Base-by-base conservation (phyloP, 2,113 vertebrate genomes). In the Lasiurus cinereus region DNA sequence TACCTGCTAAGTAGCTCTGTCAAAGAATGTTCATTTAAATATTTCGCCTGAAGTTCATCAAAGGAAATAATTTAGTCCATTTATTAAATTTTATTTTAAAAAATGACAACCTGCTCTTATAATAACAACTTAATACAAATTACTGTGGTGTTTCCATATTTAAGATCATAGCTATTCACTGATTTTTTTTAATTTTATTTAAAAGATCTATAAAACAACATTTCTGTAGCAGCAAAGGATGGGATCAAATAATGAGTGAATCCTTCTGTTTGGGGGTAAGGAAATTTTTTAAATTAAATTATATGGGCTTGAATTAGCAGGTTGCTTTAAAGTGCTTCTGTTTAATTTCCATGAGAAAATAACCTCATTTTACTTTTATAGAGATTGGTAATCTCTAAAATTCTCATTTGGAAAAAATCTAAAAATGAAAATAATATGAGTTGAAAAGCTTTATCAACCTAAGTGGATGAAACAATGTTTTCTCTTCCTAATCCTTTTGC, bases 11-110 rank as follows among this genome's bases (percentile, higher is more conserved):
- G 29, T 59, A 80, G 33, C 24, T 7, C 36, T 33, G 14, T 24
- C 16, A 87, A 79, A 70, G 15, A 89, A 91, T 12, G 3, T 69
- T 56, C 62, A 46, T 64, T 67, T 88, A 36, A 62, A 8, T 36
- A 64, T 31, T 83, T 88, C 21, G n/a, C 59, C 22, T 72, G 22
- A 93, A 80, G 39, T 92, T 52, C 88, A 73, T 72, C 36, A 88
- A 66, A 72, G 18, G 3, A 88, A 97, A 92, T 82, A 62, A 77
- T 36, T 54, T 31, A 90, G 21, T 8, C 2, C 10, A 8, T 33
- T 31, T 92, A 85, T 93, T 97, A 97, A 96, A 86, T 91, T 97
- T 94, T 91, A 95, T 90, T 90, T 96, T 85, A 56, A 86, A 73
- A 92, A 31, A 19, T 24, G 31, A 29, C 15, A 91, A 22, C 8